Evolutionary conservation across 1,140 invertebrate genomes (phyloP), one percentile per base, ranked within the genome.

Genomic region (Drosophila baimaii): DNA sequence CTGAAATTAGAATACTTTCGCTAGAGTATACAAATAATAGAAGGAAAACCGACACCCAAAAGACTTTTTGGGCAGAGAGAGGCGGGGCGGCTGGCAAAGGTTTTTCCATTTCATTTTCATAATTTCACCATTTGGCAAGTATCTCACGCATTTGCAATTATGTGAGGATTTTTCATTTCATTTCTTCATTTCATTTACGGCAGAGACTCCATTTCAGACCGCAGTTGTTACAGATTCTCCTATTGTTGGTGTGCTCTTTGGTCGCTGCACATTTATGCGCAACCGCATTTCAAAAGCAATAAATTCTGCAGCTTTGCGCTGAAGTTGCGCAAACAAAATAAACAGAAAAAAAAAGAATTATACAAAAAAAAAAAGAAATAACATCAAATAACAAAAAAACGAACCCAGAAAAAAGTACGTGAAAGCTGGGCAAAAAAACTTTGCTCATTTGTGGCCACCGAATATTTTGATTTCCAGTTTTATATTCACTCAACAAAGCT

Each of bases 61-160:
- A 25, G 47, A 43, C 15, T 77, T 61, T 29, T 21, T 21, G 44
- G 9, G 1, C 7, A 23, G 21, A 12, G 15, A 25, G 21, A 25
- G 31, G 15, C 13, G 54, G 54, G 31, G 39, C 5, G 15, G 55
- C 33, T 8, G 13, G 35, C 15, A 43, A 49, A 51, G 68, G 25
- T 64, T 65, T 77, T 78, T 75, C 84, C 74, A 78, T 85, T 86
- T 71, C 61, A 86, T 85, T 84, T 88, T 88, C 80, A 89, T 88
- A 88, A 88, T 84, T 89, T 84, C 17, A 25, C 68, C 84, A 89
- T 88, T 88, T 88, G 84, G 72, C 76, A 88, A 88, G 82, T 77
- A 89, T 89, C 84, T 89, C 83, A 88, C 83, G 83, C 83, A 77
- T 89, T 88, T 84, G 80, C 84, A 88, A 88, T 88, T 88, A 89